Base-by-base conservation (phyloP, 2,888 invertebrate species). In the Monopis laevigella region DNA sequence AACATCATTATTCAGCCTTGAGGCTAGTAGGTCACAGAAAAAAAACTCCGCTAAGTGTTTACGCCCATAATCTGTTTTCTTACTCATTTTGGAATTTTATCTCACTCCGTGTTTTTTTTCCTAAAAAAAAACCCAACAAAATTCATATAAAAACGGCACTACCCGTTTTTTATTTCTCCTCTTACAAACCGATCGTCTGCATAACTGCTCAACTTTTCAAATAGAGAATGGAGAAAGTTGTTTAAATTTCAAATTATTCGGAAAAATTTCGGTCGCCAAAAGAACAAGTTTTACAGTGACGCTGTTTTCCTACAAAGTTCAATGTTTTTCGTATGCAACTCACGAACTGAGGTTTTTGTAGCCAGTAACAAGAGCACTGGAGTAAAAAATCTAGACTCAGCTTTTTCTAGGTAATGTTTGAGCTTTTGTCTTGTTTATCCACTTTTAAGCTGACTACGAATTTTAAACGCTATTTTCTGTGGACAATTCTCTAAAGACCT, bases 271-370 rank as follows among this genome's bases (percentile, higher is more conserved):
- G 2, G 19, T 21, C 18, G 12, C 7, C 19, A 21, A 36, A 36
- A 19, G 36, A 36, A 34, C 18, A 34, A 36, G 36, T 36, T 36
- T 19, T 13, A 21, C 21, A 21, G 36, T 36, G 36, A 21, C 36
- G 36, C 16, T 21, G 21, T 36, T 36, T 36, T 32, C n/a, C 16
- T 10, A 30, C 34, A 34, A 21, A 36, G 36, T 36, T 36, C 36
- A 36, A 36, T 36, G 36, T 36, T 36, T 36, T 36, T 36, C 36
- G 36, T 36, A 36, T 36, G 36, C 36, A 36, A 36, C 36, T 36
- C 36, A 12, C 36, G 36, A 17, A 36, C 36, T 21, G 16, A 11
- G 36, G 36, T 36, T 36, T 34, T 34, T 36, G 36, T 36, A 21
- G 36, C 21, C 18, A 10, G 36, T 36, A 36, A 36, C 36, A 36